Conservation (phyloP, 2,888 invertebrate genomes). For the Rhogogaster chlorosoma region DNA sequence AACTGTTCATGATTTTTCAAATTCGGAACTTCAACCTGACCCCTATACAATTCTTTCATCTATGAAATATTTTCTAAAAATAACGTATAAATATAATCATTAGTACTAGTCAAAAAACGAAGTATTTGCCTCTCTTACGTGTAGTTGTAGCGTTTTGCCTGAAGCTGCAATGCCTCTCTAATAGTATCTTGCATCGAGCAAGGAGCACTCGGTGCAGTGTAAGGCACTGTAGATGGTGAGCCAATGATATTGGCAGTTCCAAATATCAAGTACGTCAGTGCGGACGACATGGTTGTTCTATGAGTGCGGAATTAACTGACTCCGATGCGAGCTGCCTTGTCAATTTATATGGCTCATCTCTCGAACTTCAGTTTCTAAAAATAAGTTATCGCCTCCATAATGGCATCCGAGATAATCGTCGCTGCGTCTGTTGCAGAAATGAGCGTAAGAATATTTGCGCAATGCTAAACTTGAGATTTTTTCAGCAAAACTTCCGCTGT, state of each 20-base stretch:
- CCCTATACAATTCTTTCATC: background rate
- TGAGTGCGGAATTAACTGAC: background rate
- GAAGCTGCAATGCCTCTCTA: background rate
- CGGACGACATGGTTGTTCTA: background rate
- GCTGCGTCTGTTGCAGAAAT: background rate
- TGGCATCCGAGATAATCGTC: background rate
- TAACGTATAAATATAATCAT: no score
- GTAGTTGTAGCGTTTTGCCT: background rate
- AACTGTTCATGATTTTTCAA: no score
- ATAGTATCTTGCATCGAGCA: background rate
- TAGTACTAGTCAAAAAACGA: no score
- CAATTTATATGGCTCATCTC: background rate
- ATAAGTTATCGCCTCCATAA: background rate
- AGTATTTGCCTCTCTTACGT: background rate
- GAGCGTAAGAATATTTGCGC: background rate
- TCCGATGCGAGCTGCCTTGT: background rate
- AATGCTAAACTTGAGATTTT: background rate
- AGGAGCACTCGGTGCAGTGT: background rate
- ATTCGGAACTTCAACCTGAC: no score
- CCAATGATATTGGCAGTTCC: background rate
- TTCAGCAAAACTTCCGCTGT: background rate
- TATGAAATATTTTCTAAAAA: no score
- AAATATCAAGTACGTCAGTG: background rate
- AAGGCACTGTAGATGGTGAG: background rate
- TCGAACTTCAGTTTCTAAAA: background rate